These are phyloP conservation scores for Plumapathes pennacea DNA, from an alignment of 92 coral and sea anemone genomes.

Conservation along the genomic window DNA sequence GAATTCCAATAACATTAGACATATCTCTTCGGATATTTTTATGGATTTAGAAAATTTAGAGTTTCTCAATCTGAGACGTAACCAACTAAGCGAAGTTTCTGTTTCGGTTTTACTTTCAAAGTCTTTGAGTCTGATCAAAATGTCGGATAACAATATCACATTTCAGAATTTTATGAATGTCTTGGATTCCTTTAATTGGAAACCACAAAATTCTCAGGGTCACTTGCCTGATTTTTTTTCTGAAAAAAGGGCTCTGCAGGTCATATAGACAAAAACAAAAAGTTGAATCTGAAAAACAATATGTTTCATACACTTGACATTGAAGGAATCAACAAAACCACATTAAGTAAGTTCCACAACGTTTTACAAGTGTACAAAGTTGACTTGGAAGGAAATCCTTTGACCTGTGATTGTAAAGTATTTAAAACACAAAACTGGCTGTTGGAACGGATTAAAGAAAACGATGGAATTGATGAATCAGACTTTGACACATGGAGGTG, in stretches of 20 bases:
- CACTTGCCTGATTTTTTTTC: too few species aligned
- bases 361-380: constrained; percentile 45
- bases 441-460: background rate
- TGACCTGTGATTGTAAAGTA: constrained; percentile 57
- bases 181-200: constrained; percentile 25
- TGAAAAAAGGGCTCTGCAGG: background rate
- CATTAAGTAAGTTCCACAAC: constrained; percentile 12
- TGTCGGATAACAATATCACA: constrained; percentile 44
- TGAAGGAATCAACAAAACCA: constrained; percentile 17
- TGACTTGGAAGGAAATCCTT: constrained; percentile 56
- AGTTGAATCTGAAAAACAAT: constrained; percentile 45
- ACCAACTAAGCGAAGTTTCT: constrained; percentile 42
- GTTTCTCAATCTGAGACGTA: constrained; percentile 47
- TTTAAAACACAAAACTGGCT: constrained; percentile 20
- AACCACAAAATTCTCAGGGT: constrained; percentile 12
- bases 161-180: constrained; percentile 14
- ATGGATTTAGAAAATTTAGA: constrained; percentile 15
- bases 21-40: constrained; percentile 18
- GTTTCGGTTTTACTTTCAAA: constrained; percentile 29
- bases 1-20: constrained; percentile 37
- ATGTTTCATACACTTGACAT: constrained; percentile 27
- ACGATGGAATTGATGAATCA: background rate
- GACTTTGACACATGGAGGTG: constrained; percentile 73
- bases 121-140: constrained; percentile 7
- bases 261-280: constrained; percentile 17